These are phyloP conservation scores for Barbus barbus DNA, from an alignment of 2,113 vertebrate genomes.

Conservation along the genomic window DNA sequence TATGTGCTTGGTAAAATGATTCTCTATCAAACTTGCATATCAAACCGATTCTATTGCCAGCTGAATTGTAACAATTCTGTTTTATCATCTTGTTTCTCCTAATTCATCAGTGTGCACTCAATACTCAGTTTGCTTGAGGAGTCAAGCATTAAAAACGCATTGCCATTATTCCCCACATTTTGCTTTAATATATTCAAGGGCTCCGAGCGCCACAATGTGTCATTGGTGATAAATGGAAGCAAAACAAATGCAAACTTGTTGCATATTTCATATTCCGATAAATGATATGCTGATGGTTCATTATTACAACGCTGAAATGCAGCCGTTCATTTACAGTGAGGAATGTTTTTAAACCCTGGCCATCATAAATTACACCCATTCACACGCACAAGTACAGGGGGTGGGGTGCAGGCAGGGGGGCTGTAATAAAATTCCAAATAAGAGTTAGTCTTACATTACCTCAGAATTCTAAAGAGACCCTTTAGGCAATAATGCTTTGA, in stretches of 20 bases:
- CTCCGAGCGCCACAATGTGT: slow-evolving; percentile 42
- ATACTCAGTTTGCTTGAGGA: slow-evolving; percentile 12
- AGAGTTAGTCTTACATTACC: slow-evolving; percentile 21
- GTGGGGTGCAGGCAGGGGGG: background rate
- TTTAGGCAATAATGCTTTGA: slow-evolving; percentile 10
- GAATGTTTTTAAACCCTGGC: slow-evolving; percentile 63
- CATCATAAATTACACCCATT: slow-evolving; percentile 63
- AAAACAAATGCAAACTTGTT: slow-evolving; percentile 65
- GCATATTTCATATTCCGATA: slow-evolving; percentile 70
- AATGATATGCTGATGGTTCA: slow-evolving; percentile 66
- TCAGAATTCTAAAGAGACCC: slow-evolving; percentile 10
- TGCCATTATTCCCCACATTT: slow-evolving; percentile 33
- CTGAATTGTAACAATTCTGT: slow-evolving; percentile 2
- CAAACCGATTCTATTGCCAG: slow-evolving; percentile 8
- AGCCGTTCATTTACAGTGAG: slow-evolving; percentile 58
- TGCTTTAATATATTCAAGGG: slow-evolving; percentile 49
- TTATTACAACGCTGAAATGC: slow-evolving; percentile 59
- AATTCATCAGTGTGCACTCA: slow-evolving; percentile 24
- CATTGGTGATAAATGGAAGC: slow-evolving; percentile 63
- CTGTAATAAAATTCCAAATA: slow-evolving; percentile 32
- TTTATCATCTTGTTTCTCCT: slow-evolving; percentile 30
- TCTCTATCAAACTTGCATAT: background rate
- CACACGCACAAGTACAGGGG: slow-evolving; percentile 23
- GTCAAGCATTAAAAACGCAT: slow-evolving; percentile 45
- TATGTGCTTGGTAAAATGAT: slow-evolving; percentile 22